Evolutionary conservation across 2,797 vertebrate genomes (phyloP).

Genomic region (Mormyrus hasselquistii): DNA sequence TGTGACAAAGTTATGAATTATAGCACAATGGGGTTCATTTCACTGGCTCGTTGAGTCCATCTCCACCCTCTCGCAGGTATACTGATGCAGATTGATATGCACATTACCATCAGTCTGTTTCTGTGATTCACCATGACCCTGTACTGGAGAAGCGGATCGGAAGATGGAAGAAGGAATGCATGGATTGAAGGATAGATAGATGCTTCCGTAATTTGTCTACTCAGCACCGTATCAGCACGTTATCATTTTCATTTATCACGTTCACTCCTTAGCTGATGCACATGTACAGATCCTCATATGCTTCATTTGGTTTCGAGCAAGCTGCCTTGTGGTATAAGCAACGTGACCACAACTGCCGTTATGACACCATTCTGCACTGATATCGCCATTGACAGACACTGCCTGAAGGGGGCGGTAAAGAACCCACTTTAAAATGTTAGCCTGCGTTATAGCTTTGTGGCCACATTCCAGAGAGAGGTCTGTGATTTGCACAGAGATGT

Average conservation of each 20-base stretch:
- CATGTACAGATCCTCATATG: not conserved
- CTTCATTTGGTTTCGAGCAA: not conserved
- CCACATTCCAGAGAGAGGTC: not conserved
- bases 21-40: not conserved
- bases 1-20: slow-evolving; percentile 10
- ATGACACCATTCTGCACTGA: not conserved
- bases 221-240: not conserved
- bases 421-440: not conserved
- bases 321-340: not conserved
- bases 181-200: not conserved
- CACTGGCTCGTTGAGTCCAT: not conserved
- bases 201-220: not conserved
- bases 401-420: not conserved
- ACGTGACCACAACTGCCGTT: not conserved
- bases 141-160: not conserved
- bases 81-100: slow-evolving; percentile 9
- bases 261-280: not conserved
- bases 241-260: not conserved
- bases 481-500: not conserved
- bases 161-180: not conserved
- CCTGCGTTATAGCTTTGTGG: not conserved
- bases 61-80: not conserved
- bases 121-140: not conserved
- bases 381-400: not conserved
- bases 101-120: not conserved